These are phyloP conservation scores for Rhombomys opimus DNA, from an alignment of 2,113 vertebrate genomes.

Conservation along the genomic window DNA sequence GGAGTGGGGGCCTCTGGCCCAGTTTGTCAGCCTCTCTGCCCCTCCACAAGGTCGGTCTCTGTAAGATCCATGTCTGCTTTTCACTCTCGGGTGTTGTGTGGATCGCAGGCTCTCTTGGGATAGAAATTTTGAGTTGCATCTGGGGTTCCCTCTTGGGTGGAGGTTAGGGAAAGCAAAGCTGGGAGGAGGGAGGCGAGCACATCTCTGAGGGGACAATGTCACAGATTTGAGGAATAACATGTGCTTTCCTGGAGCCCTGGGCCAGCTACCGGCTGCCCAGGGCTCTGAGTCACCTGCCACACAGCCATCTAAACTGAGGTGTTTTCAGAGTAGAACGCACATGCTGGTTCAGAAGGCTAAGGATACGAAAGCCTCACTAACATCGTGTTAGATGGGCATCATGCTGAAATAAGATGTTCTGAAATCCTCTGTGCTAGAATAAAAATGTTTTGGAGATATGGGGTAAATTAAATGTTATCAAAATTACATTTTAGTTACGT, in stretches of 20 bases:
- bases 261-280: neutral
- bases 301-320: neutral
- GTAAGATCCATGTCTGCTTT: neutral
- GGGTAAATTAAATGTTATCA: conserved; percentile 42
- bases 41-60: neutral
- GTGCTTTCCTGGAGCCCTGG: neutral
- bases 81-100: neutral
- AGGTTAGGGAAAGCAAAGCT: neutral
- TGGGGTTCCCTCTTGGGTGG: neutral
- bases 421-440: neutral
- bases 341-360: neutral
- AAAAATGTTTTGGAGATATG: neutral
- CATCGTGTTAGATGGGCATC: neutral
- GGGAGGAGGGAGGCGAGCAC: neutral
- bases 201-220: neutral
- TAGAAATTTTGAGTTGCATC: neutral
- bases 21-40: neutral
- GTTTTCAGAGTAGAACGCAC: neutral
- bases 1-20: neutral
- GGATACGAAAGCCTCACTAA: neutral
- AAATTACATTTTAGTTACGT: conserved; percentile 1
- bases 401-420: conserved; percentile 20
- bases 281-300: neutral
- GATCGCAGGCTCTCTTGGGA: neutral
- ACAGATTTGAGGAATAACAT: neutral